Conservation (phyloP, 2,113 vertebrate species). For the Macroglossus sobrinus region DNA sequence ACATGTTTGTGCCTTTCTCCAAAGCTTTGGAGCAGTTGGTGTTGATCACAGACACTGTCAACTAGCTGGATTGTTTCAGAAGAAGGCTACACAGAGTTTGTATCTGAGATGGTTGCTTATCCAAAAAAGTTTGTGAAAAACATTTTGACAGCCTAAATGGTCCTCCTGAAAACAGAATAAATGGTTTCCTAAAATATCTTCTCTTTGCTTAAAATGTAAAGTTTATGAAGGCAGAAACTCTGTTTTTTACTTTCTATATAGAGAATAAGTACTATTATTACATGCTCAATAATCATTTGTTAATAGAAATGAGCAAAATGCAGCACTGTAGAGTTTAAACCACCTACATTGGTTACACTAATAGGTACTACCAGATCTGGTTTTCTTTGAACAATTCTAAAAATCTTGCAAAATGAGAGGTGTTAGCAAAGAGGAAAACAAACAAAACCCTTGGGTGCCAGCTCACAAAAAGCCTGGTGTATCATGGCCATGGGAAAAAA, state of each 20-base stretch:
- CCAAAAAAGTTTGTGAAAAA: slow-evolving; percentile 32
- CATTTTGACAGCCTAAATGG: background rate
- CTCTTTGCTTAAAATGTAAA: slow-evolving; percentile 2
- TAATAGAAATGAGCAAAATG: background rate
- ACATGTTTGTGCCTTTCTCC: slow-evolving; percentile 15
- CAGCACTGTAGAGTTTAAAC: background rate
- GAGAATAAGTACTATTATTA: background rate
- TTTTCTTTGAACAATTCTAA: slow-evolving; percentile 6
- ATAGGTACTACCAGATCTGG: background rate
- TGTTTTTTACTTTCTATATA: background rate
- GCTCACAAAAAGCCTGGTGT: background rate
- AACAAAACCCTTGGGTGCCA: background rate
- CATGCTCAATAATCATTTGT: background rate
- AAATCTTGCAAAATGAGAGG: background rate
- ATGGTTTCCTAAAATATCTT: background rate
- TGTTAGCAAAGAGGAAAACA: background rate
- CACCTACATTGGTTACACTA: background rate
- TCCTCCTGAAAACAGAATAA: slow-evolving; percentile 19
- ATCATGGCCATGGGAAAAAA: background rate
- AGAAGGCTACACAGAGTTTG: background rate
- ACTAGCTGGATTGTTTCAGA: background rate
- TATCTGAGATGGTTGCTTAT: slow-evolving; percentile 24
- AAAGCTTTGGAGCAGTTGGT: slow-evolving; percentile 52
- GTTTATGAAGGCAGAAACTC: background rate
- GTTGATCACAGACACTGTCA: slow-evolving; percentile 60